Percentiles rank a stretch among this genome's conserved stretches.
Evolutionary conservation across 2,113 vertebrate genomes (phyloP).

Genomic region (Siphamia tubifer): DNA sequence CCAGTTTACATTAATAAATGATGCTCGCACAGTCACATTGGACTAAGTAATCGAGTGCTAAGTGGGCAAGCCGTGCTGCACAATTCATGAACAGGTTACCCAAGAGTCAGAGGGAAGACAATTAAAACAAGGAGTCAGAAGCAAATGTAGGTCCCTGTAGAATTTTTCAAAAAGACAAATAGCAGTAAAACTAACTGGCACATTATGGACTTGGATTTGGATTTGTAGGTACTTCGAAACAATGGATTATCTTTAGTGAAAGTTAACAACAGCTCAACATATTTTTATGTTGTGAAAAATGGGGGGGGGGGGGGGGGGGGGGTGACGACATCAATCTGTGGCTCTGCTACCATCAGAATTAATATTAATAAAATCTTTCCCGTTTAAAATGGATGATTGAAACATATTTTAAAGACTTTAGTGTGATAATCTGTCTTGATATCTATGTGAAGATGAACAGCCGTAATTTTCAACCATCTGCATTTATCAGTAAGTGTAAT

Average conservation of each 20-base stretch:
- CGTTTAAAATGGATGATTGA: not conserved
- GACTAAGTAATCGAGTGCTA: constrained; percentile 72
- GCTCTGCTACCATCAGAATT: constrained; percentile 4
- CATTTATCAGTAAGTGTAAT: not conserved
- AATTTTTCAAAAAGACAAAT: not conserved
- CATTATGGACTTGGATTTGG: not conserved
- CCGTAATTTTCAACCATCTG: not conserved
- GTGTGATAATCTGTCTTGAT: not conserved
- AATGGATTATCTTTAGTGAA: not conserved
- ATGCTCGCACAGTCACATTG: constrained; percentile 63
- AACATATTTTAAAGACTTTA: not conserved
- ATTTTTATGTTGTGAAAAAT: too few species aligned
- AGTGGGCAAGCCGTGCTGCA: constrained; percentile 69
- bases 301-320: too few species aligned
- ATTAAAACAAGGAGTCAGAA: constrained; percentile 18
- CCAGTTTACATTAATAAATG: constrained; percentile 78
- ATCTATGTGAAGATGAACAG: not conserved
- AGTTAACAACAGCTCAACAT: not conserved
- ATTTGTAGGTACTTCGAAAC: not conserved
- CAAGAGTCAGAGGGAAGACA: constrained; percentile 57
- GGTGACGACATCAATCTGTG: not conserved
- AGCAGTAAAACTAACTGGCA: not conserved
- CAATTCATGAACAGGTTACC: constrained; percentile 76
- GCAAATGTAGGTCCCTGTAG: not conserved
- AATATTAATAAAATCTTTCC: not conserved